Conservation (phyloP, 2,113 vertebrate genomes). For the Arvicanthis niloticus region DNA sequence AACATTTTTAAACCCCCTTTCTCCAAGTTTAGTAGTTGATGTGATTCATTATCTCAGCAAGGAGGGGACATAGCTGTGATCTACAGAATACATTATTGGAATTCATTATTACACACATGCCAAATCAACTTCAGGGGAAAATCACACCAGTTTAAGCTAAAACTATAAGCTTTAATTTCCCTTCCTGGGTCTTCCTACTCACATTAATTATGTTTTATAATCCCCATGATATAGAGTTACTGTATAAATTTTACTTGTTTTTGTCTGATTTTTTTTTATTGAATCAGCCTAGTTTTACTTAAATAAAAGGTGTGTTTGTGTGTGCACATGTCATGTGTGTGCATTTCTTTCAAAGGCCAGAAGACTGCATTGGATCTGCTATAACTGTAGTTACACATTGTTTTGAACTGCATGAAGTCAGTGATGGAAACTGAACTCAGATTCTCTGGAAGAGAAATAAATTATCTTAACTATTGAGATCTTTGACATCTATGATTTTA, state of each 20-base stretch:
- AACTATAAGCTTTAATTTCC: not conserved
- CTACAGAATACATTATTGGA: not conserved
- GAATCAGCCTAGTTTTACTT: not conserved
- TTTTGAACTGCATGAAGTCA: not conserved
- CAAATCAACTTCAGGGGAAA: no score
- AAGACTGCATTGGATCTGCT: not conserved
- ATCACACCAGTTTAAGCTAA: not conserved
- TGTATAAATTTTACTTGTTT: not conserved
- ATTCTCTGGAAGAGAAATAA: not conserved
- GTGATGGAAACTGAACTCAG: not conserved
- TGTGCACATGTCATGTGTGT: not conserved
- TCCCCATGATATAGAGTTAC: no score
- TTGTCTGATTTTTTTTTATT: not conserved
- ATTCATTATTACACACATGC: not conserved
- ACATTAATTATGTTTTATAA: not conserved
- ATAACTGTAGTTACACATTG: not conserved
- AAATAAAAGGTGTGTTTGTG: not conserved
- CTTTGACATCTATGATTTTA: not conserved
- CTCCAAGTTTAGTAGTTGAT: not conserved
- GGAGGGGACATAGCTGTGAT: not conserved
- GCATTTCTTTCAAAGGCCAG: not conserved
- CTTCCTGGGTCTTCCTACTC: not conserved
- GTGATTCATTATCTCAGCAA: not conserved
- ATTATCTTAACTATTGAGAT: not conserved
- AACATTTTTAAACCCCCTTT: not conserved